phyloP scores from a whole-genome alignment of 2,888 invertebrate genomes.

The Tetranychus piercei region DNA sequence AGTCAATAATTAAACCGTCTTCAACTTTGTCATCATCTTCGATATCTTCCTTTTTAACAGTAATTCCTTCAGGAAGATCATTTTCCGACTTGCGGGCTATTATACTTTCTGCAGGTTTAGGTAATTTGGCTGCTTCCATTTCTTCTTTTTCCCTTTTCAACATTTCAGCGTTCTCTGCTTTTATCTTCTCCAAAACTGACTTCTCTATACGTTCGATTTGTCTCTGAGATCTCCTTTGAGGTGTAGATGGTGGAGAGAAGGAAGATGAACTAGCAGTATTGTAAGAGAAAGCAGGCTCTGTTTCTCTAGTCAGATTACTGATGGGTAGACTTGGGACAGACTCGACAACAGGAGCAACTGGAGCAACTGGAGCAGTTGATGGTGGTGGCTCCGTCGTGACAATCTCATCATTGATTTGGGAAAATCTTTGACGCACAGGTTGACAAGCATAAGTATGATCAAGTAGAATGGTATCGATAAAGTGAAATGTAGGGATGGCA shows the following conservation, averaged over 20 bases:
- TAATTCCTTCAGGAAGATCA: background rate
- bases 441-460: slow-evolving; percentile 9
- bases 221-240: slow-evolving; percentile 30
- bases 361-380: background rate
- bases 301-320: background rate
- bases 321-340: background rate
- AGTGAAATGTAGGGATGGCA: background rate
- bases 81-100: background rate
- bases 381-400: background rate
- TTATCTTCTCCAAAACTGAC: slow-evolving; percentile 31
- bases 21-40: slow-evolving; percentile 1
- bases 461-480: background rate
- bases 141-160: slow-evolving; percentile 30
- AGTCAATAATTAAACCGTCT: slow-evolving; percentile 1
- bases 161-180: slow-evolving; percentile 31
- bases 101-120: slow-evolving; percentile 10
- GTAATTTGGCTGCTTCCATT: slow-evolving; percentile 22
- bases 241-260: slow-evolving; percentile 13
- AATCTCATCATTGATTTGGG: background rate
- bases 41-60: background rate
- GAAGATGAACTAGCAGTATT: background rate
- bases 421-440: background rate
- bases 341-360: background rate
- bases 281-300: background rate
- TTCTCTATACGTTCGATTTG: slow-evolving; percentile 31